Percentiles rank a stretch among this genome's conserved stretches.
Evolutionary conservation across 2,888 invertebrate species (phyloP).

Genomic region (Eilema depressum): DNA sequence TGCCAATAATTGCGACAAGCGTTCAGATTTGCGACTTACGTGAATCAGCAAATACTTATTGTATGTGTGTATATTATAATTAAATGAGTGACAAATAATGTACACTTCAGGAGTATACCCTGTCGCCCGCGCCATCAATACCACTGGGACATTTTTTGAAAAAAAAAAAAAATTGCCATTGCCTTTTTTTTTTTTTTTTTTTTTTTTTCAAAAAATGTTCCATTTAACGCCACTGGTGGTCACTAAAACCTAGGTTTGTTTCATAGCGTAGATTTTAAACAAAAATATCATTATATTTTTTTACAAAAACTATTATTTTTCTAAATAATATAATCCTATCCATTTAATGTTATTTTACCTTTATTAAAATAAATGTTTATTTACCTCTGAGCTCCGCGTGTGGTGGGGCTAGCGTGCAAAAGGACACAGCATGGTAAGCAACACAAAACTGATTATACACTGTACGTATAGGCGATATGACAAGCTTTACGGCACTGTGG

Average conservation of each 20-base stretch:
- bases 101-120: background rate
- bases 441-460: slow-evolving; percentile 58
- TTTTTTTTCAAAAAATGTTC: background rate
- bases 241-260: background rate
- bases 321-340: too few relatives aligned
- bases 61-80: background rate
- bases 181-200: too few relatives aligned
- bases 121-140: too few relatives aligned
- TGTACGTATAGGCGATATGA: slow-evolving; percentile 25
- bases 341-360: background rate
- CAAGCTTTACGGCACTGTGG: slow-evolving; percentile 3
- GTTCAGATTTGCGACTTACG: background rate
- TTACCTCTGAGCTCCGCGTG: slow-evolving; percentile 86
- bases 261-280: background rate
- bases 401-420: slow-evolving; percentile 86
- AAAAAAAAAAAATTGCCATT: too few relatives aligned
- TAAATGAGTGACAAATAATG: background rate
- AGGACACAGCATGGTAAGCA: slow-evolving; percentile 83
- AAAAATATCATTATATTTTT: too few relatives aligned
- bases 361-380: slow-evolving; percentile 44
- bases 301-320: too few relatives aligned
- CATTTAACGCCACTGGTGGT: background rate
- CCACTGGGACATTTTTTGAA: too few relatives aligned
- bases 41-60: background rate
- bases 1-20: slow-evolving; percentile 48